These are phyloP conservation scores for Amblyornis subalaris DNA, from an alignment of 2,113 vertebrate genomes.

Conservation along the genomic window DNA sequence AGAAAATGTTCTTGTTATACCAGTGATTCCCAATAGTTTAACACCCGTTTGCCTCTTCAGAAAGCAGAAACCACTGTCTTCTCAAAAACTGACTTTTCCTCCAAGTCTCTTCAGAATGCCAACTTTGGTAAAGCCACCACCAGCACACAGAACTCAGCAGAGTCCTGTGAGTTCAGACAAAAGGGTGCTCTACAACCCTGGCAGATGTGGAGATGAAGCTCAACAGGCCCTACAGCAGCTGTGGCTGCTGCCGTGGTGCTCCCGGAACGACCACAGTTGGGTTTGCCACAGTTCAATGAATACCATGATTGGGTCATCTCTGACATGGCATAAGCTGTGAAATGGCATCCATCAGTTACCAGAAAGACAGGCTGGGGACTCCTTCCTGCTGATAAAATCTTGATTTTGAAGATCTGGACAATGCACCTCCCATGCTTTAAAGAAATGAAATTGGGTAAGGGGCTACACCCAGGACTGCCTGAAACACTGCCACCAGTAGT, in stretches of 20 bases:
- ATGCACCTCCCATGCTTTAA: accelerated
- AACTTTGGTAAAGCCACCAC: background rate
- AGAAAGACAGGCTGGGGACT: background rate
- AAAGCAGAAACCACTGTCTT: background rate
- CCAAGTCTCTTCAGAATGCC: background rate
- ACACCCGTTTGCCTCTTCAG: background rate
- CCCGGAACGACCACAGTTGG: accelerated
- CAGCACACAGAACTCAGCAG: background rate
- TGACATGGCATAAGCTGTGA: accelerated
- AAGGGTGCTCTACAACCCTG: background rate
- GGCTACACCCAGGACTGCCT: background rate
- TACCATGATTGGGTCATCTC: accelerated
- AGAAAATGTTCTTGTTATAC: background rate
- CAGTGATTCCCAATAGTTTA: accelerated
- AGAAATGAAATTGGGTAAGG: background rate
- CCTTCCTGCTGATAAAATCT: background rate
- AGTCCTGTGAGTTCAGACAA: accelerated
- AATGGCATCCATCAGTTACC: background rate
- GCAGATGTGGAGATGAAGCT: accelerated
- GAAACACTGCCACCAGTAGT: accelerated
- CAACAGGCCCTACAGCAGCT: background rate
- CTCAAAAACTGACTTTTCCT: background rate
- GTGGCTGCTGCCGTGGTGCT: background rate
- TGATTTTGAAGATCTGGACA: background rate
- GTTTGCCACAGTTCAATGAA: background rate